Percentiles rank a stretch among this genome's conserved stretches.
Evolutionary conservation across 2,797 vertebrate species (phyloP).

Genomic region (Rousettus madagascariensis): DNA sequence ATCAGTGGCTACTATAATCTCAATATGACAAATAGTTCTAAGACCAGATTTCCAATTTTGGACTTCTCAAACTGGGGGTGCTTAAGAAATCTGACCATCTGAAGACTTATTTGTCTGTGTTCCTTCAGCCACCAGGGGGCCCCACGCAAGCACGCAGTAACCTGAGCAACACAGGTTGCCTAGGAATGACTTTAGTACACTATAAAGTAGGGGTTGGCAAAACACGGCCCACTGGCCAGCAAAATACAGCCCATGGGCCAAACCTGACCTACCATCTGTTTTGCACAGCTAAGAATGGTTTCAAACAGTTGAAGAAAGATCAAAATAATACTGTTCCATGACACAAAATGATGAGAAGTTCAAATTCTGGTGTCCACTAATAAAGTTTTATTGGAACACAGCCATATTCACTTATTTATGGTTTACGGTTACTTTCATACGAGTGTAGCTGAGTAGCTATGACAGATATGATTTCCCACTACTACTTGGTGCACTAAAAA

Average conservation of each 20-base stretch:
- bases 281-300: neutral
- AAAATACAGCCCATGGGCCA: conserved; percentile 1
- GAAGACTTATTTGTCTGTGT: neutral
- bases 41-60: neutral
- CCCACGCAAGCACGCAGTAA: conserved; percentile 13
- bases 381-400: conserved; percentile 44
- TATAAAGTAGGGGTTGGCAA: neutral
- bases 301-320: neutral
- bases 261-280: conserved; percentile 2
- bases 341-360: conserved; percentile 30
- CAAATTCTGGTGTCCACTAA: conserved; percentile 29
- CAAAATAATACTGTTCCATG: neutral
- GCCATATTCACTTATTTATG: neutral
- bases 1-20: neutral
- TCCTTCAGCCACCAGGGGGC: conserved; percentile 44
- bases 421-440: neutral
- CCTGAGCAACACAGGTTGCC: neutral
- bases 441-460: neutral
- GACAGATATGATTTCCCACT: neutral
- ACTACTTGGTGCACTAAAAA: neutral
- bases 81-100: conserved; percentile 11
- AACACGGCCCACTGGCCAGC: neutral
- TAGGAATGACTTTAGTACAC: neutral
- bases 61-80: neutral
- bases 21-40: neutral